Base-by-base conservation (phyloP, 2,888 invertebrate genomes). In the Horisme vitalbata region DNA sequence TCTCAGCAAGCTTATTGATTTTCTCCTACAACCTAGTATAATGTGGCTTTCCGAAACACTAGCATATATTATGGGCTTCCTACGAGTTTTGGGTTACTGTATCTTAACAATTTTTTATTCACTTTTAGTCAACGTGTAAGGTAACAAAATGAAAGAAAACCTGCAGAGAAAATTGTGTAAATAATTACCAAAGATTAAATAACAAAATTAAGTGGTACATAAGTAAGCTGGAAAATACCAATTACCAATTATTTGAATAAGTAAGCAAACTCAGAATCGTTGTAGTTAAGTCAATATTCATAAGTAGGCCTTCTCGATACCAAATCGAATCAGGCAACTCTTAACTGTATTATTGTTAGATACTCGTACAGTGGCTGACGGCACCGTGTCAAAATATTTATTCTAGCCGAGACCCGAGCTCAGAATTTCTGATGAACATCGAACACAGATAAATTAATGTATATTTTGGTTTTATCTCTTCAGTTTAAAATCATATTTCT, bases 351-450 rank as follows among this genome's bases (percentile, higher is more conserved):
- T 48, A 38, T 48, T 38, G 30, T 43, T 39, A 32, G 39, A 32
- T 18, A 35, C 20, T 34, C 28, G 13, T 13, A 56, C 59, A 57
- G 55, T 45, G 41, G 28, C 41, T 44, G 49, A 31, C 52, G 30
- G 52, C 37, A 45, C 36, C 51, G 46, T 45, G 43, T 46, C 45
- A 52, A 54, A 57, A 58, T 59, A 59, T 59, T 59, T 64, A 59
- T 55, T 53, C 39, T 55, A 30, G 8, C 28, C 10, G 30, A 35
- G 12, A 48, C 34, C 45, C 28, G 32, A 50, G 43, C 36, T 49
- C 47, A 13, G 18, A 39, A 52, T 44, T 55, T 46, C 28, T 41
- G 37, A 23, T 20, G 32, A 50, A 41, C 28, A 32, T 39, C 45
- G 23, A 43, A 45, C 34, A 46, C 7, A 37, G 48, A 53, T 14